Evolutionary conservation across 2,113 vertebrate genomes (phyloP).

Genomic region (Colaptes auratus): DNA sequence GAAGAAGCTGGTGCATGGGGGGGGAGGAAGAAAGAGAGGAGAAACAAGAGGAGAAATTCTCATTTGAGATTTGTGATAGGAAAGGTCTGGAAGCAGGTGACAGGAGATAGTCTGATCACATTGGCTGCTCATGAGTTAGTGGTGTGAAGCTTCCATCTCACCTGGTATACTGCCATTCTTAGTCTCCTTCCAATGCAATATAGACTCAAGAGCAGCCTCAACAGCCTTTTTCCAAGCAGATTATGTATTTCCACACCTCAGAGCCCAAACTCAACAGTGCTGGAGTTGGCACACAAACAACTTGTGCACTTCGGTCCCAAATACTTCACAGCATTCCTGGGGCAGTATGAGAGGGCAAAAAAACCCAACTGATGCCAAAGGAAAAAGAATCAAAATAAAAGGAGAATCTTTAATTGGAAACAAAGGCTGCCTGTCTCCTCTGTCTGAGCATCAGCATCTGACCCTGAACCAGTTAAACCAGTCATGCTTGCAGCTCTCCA

Average conservation of each 20-base stretch:
- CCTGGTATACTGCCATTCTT: rapidly evolving
- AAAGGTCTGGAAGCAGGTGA: not conserved
- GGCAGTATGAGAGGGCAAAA: not conserved
- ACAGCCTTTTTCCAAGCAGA: not conserved
- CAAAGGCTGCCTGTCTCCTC: not conserved
- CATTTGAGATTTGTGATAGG: not conserved
- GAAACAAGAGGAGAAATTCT: not conserved
- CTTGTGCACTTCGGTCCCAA: not conserved
- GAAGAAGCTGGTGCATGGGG: not conserved
- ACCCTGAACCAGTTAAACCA: not conserved
- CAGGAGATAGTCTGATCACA: not conserved
- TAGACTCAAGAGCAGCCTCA: not conserved
- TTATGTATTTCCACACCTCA: not conserved
- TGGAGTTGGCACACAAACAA: not conserved
- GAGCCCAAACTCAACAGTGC: not conserved
- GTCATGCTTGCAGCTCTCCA: not conserved
- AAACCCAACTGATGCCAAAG: not conserved
- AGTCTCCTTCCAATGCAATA: not conserved
- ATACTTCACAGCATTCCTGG: not conserved
- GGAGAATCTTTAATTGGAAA: not conserved
- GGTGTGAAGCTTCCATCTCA: not conserved
- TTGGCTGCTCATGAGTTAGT: no score
- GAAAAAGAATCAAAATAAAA: not conserved
- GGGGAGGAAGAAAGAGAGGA: not conserved
- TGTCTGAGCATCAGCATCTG: rapidly evolving